These are phyloP conservation scores for Tapirus indicus DNA, from an alignment of 2,797 vertebrate genomes.

Conservation along the genomic window DNA sequence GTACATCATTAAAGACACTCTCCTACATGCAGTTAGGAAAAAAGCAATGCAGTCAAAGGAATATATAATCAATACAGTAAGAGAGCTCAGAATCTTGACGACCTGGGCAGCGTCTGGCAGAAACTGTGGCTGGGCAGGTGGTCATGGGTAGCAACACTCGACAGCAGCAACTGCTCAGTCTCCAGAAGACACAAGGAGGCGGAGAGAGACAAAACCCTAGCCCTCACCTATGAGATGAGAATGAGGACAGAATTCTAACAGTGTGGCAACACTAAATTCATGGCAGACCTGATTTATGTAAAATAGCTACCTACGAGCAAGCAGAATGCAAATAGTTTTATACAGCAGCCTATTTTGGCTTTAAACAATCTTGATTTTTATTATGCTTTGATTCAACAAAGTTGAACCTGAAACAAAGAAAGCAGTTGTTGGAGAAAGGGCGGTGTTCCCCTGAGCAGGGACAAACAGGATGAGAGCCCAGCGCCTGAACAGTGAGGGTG, in stretches of 20 bases:
- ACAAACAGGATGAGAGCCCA: constrained; percentile 14
- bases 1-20: neutral
- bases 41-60: neutral
- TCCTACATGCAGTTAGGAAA: neutral
- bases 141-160: neutral
- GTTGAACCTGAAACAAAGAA: constrained; percentile 43
- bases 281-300: neutral
- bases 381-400: constrained; percentile 51
- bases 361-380: constrained; percentile 5
- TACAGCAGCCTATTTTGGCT: neutral
- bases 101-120: neutral
- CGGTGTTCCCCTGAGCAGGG: neutral
- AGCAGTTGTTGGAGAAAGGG: neutral
- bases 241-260: neutral
- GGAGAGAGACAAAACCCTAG: neutral
- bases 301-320: neutral
- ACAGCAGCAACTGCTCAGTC: neutral
- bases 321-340: neutral
- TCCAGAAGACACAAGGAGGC: neutral
- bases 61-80: neutral
- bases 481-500: neutral
- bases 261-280: neutral
- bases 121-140: neutral
- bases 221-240: neutral
- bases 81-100: neutral